phyloP scores from a whole-genome alignment of 2,113 vertebrate genomes.

The Gnathonemus longibarbis region DNA sequence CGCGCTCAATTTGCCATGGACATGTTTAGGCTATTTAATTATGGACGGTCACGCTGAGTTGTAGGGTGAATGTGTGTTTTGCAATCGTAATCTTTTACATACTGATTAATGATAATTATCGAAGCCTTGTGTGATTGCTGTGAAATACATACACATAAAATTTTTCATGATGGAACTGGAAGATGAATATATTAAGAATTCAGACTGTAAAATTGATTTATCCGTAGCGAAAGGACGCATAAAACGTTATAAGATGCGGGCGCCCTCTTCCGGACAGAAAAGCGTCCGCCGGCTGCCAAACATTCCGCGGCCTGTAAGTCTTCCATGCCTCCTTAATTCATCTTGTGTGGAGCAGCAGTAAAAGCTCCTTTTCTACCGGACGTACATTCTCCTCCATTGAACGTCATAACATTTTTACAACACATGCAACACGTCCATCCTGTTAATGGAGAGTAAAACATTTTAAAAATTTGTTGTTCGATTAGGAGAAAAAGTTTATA shows the following conservation, averaged over 20 bases:
- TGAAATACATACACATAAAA: neutral
- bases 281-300: neutral
- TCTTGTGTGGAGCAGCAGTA: neutral
- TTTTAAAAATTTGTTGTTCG: neutral
- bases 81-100: neutral
- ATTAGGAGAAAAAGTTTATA: neutral
- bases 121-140: neutral
- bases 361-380: neutral
- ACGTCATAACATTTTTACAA: neutral
- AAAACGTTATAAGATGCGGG: neutral
- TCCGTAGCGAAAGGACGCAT: neutral
- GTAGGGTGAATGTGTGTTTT: neutral
- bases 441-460: neutral
- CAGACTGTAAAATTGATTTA: neutral
- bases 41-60: neutral
- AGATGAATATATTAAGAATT: neutral
- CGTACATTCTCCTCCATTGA: neutral
- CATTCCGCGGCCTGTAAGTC: neutral
- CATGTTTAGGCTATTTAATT: neutral
- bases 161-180: neutral
- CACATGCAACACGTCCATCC: neutral
- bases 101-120: neutral
- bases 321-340: neutral
- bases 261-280: slow-evolving; percentile 10
- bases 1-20: neutral